Conservation (phyloP, 2,888 invertebrate genomes). For the Platycheirus albimanus region DNA sequence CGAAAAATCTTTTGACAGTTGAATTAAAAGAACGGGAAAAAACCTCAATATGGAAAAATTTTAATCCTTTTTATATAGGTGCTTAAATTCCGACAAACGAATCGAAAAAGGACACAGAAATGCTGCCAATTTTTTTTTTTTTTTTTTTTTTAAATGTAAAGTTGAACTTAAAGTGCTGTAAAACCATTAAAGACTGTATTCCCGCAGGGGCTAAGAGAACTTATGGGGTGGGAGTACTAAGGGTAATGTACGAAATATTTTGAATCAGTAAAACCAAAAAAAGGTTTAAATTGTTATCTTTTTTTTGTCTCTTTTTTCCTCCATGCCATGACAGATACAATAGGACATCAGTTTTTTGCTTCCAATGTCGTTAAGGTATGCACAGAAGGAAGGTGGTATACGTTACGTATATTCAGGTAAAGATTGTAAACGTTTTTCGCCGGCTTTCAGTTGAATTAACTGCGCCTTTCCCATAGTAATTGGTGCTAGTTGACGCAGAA, state of each 20-base stretch:
- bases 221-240: too few species aligned
- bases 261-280: slow-evolving; percentile 18
- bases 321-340: slow-evolving; percentile 13
- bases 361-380: slow-evolving; percentile 21
- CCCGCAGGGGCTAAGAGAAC: too few species aligned
- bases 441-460: slow-evolving; percentile 15
- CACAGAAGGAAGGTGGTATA: slow-evolving; percentile 4
- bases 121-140: neutral
- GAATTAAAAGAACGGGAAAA: slow-evolving; percentile 3
- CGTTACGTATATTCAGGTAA: neutral
- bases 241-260: slow-evolving; percentile 17
- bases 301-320: slow-evolving; percentile 6
- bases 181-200: slow-evolving; percentile 22
- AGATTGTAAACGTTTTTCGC: slow-evolving; percentile 1
- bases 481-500: slow-evolving; percentile 42
- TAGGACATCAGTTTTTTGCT: slow-evolving; percentile 6
- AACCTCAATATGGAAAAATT: neutral
- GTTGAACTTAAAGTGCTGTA: slow-evolving; percentile 12
- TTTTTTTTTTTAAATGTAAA: neutral
- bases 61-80: neutral
- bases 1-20: slow-evolving; percentile 60
- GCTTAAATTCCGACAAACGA: neutral
- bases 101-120: neutral
- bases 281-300: slow-evolving; percentile 58
- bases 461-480: slow-evolving; percentile 43